Conservation (phyloP, 2,797 vertebrate genomes). For the Tiaroga cobitis region DNA sequence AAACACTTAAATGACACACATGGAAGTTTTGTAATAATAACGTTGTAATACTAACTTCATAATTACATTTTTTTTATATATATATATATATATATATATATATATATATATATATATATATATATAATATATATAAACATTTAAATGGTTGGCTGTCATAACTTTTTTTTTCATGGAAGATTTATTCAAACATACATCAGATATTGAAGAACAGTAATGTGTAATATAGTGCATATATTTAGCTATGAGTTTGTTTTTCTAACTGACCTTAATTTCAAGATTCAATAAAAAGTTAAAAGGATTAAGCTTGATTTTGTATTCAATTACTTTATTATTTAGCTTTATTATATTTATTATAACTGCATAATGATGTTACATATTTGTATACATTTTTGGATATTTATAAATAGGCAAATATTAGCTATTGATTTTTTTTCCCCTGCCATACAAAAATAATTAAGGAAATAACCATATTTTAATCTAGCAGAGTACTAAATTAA, state of each 20-base stretch:
- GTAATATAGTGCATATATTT: neutral
- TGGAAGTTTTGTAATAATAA: no score
- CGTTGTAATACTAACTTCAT: neutral
- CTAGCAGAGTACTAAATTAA: neutral
- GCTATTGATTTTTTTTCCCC: neutral
- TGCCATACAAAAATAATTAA: neutral
- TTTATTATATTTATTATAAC: neutral
- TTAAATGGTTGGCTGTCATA: no score
- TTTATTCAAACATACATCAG: neutral
- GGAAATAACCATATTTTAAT: slow-evolving; percentile 11
- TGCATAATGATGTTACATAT: neutral
- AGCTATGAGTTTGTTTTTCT: neutral
- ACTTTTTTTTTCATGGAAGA: no score
- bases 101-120: no score
- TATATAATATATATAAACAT: no score
- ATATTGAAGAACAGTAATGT: neutral
- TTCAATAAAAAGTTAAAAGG: neutral
- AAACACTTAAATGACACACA: no score
- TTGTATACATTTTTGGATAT: neutral
- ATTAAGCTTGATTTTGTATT: neutral
- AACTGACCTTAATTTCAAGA: neutral
- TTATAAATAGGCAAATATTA: neutral
- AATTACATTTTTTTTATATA: no score
- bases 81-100: no score
- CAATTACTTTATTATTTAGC: neutral